Evolutionary conservation across 2,113 vertebrate genomes (phyloP), one percentile per base, ranked within the genome.

Genomic region (Dasyurus viverrinus): DNA sequence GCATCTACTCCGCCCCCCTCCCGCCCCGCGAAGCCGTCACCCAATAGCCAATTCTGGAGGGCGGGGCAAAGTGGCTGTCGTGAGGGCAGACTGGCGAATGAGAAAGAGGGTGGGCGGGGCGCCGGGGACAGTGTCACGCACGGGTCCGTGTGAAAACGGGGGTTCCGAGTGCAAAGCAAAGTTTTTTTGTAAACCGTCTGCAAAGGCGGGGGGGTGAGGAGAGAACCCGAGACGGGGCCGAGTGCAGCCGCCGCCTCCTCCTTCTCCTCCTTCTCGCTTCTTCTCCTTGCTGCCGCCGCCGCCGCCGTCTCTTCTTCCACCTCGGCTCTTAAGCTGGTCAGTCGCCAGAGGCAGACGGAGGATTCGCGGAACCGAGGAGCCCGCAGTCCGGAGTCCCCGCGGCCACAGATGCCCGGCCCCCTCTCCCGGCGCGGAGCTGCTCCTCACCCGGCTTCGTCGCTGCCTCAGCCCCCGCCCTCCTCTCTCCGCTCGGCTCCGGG

Each of bases 111-210:
- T 8, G 94, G 96, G 97, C 95, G 91, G 94, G 90, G 90, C 92
- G 96, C 48, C 26, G 94, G 92, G 7, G 95, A 52, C 94, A 93
- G 93, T 97, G 96, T 96, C 97, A 97, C 97, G 97, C 98, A 96
- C 98, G 97, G 98, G 99, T 99, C 98, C 99, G 99, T 99, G 99
- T 99, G 99, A 99, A 99, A 99, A 99, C 98, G 98, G 99, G 99
- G 99, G 99, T 99, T 98, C 99, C 99, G 99, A 99, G 99, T 99
- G 99, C 99, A 99, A 99, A 99, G 99, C 99, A 99, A 99, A 99
- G 99, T 99, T 99, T 99, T 99, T 99, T 99, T 99, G 99, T 98
- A 99, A 98, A 98, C 98, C 99, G 99, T 99, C 98, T 99, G 99
- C 99, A 99, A 99, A 99, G 98, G 97, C 97, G 96, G 97, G 94